Evolutionary conservation across 2,888 invertebrate genomes (phyloP), one percentile per base, ranked within the genome.

Genomic region (Dynastes hyllus): DNA sequence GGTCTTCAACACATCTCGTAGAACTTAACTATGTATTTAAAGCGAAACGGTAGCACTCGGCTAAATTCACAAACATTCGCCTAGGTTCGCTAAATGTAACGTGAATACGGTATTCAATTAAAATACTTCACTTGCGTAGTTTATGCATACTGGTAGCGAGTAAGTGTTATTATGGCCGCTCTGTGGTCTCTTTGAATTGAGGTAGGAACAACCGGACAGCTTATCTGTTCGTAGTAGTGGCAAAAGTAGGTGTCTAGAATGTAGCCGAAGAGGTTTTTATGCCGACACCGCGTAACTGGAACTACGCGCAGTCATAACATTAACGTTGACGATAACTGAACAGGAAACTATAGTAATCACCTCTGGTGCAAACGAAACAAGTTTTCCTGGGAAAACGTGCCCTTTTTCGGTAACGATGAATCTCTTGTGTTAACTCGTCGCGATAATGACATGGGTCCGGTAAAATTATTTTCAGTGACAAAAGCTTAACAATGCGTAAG

Each of bases 51-150:
- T 50, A 13, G 13, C 29, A 9, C 22, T 69, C 51, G 29, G 11
- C 29, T 9, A 69, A 51, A 51, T 22, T 69, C 45, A 61, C 40
- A 37, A 73, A 73, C 40, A 50, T 45, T 27, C 73, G 27, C 16
- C 11, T 37, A 29, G 11, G 40, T 63, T 27, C 40, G 29, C 22
- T 58, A 45, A 40, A 73, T 27, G 61, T 75, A 61, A 75, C 61
- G 45, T 29, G 73, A 69, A 75, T 61, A 73, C 58, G 61, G 61
- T 73, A 58, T 75, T 75, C 73, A 75, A 75, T 75, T 75, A 75
- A 75, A 61, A 75, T 61, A 75, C 61, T 75, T 75, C 73, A 61
- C 73, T 45, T 61, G 22, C 50, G 73, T 61, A 40, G 29, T 37
- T 40, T 58, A 58, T 75, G 61, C 45, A 45, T 13, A 45, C 73